Percentiles rank a stretch among this genome's conserved stretches.
These are phyloP conservation scores for Pardalotus punctatus DNA, from an alignment of 2,113 vertebrate species.

Conservation along the genomic window DNA sequence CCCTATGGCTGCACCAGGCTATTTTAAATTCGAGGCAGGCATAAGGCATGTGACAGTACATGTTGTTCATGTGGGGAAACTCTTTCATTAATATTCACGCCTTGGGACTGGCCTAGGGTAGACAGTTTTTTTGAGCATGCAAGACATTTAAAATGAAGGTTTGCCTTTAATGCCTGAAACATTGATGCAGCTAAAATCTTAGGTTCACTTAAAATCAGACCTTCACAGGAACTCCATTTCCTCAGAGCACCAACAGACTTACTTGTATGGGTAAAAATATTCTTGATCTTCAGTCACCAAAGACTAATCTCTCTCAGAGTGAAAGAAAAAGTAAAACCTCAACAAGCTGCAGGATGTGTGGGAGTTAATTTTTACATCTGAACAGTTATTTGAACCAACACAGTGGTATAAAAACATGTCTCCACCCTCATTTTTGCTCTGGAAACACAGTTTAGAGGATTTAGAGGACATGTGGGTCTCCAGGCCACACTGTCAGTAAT, in stretches of 20 bases:
- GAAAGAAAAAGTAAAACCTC: constrained; percentile 35
- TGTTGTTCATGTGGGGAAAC: background rate
- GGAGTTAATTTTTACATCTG: background rate
- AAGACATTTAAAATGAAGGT: background rate
- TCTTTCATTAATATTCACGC: constrained; percentile 23
- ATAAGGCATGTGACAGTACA: background rate
- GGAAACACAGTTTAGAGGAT: background rate
- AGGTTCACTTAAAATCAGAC: background rate
- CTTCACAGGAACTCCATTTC: background rate
- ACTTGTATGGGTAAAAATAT: background rate
- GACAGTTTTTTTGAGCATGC: background rate
- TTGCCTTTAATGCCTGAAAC: background rate
- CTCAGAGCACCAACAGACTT: background rate
- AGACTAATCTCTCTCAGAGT: background rate
- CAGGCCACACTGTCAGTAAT: background rate
- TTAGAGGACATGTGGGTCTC: background rate
- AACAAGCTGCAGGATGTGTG: background rate
- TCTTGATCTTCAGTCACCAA: background rate
- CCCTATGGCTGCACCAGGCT: background rate
- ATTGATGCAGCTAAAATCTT: background rate
- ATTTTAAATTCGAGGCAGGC: constrained; percentile 7
- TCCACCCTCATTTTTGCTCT: background rate
- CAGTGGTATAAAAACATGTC: background rate
- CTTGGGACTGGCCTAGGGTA: background rate
- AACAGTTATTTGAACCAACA: background rate